phyloP scores from a whole-genome alignment of 2,113 vertebrate species.

The Cisticola juncidis region DNA sequence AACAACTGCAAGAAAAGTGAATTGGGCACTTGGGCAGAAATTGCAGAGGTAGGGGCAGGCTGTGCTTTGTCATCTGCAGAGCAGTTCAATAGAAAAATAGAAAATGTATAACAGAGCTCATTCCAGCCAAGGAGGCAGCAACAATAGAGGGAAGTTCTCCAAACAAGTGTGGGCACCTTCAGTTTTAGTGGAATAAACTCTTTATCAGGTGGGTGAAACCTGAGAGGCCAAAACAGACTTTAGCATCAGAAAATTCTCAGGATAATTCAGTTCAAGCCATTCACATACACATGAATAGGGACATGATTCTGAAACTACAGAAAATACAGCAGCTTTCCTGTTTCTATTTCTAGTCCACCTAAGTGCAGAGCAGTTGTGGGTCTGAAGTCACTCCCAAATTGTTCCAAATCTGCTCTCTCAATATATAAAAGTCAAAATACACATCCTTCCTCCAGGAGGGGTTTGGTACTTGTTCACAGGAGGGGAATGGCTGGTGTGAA shows the following conservation, averaged over 20 bases:
- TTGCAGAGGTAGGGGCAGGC: neutral
- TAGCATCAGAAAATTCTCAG: neutral
- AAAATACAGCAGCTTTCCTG: neutral
- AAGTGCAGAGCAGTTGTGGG: neutral
- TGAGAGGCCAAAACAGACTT: neutral
- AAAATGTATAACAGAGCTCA: neutral
- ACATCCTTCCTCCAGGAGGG: neutral
- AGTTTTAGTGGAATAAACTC: neutral
- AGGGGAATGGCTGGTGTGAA: neutral
- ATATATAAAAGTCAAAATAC: neutral
- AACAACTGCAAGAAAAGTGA: neutral
- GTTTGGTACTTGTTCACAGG: neutral
- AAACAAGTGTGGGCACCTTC: neutral
- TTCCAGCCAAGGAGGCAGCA: neutral
- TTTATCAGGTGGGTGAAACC: neutral
- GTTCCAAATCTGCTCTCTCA: neutral
- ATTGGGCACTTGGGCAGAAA: neutral
- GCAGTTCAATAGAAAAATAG: neutral
- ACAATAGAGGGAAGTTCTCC: neutral
- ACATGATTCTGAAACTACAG: neutral
- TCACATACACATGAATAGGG: neutral
- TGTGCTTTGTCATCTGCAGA: neutral
- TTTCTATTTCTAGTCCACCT: neutral
- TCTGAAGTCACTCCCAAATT: neutral
- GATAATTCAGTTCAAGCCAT: neutral